Conservation (phyloP, 2,797 vertebrate species). For the Melanotaenia parkinsoni region DNA sequence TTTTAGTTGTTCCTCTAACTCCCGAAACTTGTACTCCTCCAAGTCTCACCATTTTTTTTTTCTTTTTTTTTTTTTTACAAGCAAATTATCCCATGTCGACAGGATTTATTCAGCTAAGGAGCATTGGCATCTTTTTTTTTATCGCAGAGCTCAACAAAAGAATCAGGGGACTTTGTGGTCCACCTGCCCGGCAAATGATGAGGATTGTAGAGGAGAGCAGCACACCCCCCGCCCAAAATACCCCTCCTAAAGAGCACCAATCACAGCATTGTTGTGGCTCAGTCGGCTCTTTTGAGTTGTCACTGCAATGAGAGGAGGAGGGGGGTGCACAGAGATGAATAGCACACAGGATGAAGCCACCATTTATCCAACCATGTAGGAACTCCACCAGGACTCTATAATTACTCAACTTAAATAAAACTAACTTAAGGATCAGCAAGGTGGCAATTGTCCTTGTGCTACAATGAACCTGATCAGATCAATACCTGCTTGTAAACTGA, state of each 20-base stretch:
- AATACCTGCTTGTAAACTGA: background rate
- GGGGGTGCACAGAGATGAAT: conserved; percentile 92
- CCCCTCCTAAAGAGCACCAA: conserved; percentile 97
- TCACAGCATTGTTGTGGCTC: conserved; percentile 97
- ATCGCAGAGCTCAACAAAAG: conserved; percentile 91
- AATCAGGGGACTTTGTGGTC: conserved; percentile 99
- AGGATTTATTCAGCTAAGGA: conserved; percentile 94
- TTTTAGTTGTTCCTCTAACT: conserved; percentile 30
- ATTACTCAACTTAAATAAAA: conserved; percentile 90
- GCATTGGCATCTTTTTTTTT: conserved; percentile 84
- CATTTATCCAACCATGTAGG: conserved; percentile 96
- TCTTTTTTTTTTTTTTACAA: conserved; percentile 74
- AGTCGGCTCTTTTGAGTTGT: conserved; percentile 99
- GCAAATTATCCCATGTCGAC: conserved; percentile 97
- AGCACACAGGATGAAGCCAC: conserved; percentile 93
- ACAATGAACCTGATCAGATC: conserved; percentile 10
- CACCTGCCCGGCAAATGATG: conserved; percentile 98
- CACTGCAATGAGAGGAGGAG: conserved; percentile 87
- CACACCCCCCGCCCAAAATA: conserved; percentile 81
- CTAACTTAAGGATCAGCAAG: conserved; percentile 60
- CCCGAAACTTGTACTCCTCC: conserved; percentile 80
- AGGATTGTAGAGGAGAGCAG: conserved; percentile 88
- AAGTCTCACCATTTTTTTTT: conserved; percentile 63
- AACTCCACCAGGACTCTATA: conserved; percentile 91
- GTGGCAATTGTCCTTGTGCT: background rate